Conservation (phyloP, 1,140 invertebrate genomes). For the Orussus abietinus region DNA sequence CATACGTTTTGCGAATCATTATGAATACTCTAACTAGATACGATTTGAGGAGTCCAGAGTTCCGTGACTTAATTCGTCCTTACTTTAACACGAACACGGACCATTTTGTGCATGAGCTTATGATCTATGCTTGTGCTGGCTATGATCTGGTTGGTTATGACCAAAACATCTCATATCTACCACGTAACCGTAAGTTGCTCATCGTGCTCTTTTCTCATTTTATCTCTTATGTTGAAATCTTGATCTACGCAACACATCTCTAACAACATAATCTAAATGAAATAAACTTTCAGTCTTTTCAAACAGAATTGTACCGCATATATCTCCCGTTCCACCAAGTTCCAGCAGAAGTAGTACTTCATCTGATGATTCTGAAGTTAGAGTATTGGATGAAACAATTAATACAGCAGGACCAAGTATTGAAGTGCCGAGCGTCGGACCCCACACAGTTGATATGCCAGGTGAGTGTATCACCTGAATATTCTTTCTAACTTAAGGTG, state of each 20-base stretch:
- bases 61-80: conserved; percentile 59
- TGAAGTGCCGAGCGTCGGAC: conserved; percentile 19
- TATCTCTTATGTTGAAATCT: not conserved
- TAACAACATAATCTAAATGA: too few relatives aligned
- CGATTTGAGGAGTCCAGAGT: conserved; percentile 70
- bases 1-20: conserved; percentile 67
- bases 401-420: conserved; percentile 23
- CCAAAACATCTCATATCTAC: conserved; percentile 48
- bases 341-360: conserved; percentile 25
- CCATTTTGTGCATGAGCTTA: conserved; percentile 88
- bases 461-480: too few relatives aligned
- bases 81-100: conserved; percentile 62
- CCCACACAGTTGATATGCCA: conserved; percentile 29
- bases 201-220: not conserved
- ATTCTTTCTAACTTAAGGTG: too few relatives aligned
- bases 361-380: conserved; percentile 36
- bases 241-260: not conserved
- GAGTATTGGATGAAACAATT: conserved; percentile 30
- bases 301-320: conserved; percentile 25
- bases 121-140: conserved; percentile 79
- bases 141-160: conserved; percentile 80
- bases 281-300: conserved; percentile 29
- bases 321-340: conserved; percentile 27
- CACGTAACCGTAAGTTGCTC: conserved; percentile 9
- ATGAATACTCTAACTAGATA: conserved; percentile 63